Conservation (phyloP, 2,797 vertebrate species). For the Coluber constrictor region DNA sequence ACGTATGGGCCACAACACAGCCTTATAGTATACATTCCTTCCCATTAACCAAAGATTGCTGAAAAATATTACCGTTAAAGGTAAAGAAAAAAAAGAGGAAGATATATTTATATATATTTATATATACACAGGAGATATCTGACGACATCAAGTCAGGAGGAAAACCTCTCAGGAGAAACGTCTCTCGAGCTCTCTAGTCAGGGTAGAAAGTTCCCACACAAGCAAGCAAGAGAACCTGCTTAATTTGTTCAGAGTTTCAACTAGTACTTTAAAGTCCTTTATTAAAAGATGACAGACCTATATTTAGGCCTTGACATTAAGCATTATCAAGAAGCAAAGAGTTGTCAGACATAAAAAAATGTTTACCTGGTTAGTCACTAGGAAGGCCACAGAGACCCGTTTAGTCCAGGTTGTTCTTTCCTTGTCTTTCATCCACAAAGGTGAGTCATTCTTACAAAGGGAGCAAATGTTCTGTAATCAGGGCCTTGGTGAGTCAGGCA, state of each 20-base stretch:
- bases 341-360: neutral
- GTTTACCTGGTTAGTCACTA: neutral
- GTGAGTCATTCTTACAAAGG: neutral
- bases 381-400: neutral
- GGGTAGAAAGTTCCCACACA: neutral
- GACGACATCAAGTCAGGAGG: conserved; percentile 20
- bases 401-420: neutral
- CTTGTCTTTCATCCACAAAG: neutral
- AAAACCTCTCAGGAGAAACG: conserved; percentile 17
- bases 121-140: neutral
- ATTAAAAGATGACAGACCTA: neutral
- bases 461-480: neutral
- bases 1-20: too few relatives aligned
- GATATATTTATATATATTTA: too few relatives aligned
- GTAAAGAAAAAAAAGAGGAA: neutral
- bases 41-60: neutral
- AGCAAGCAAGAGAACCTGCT: neutral
- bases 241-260: neutral
- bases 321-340: neutral
- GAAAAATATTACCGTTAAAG: neutral
- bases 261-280: neutral
- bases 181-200: neutral
- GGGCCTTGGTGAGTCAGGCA: neutral
- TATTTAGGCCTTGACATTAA: neutral
- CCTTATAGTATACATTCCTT: neutral